Base-by-base conservation (phyloP, 2,797 vertebrate species). In the Cirrhinus mrigala region DNA sequence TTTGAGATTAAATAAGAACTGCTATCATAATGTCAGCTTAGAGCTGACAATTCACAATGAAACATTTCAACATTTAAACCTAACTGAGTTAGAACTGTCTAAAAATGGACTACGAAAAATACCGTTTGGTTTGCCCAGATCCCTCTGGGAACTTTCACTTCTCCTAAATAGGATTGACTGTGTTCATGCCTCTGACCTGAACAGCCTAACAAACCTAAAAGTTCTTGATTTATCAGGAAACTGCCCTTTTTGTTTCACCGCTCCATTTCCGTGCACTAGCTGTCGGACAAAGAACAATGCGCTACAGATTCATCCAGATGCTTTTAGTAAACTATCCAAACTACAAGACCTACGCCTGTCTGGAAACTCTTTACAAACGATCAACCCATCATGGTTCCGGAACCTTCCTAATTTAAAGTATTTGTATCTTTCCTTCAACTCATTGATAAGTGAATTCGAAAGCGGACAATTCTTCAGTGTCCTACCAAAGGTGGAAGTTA, bases 221-320 rank as follows among this genome's bases (percentile, higher is more conserved):
- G 20, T 91, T 58, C 91, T 95, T 5, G 91, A 94, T 82, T 84
- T 95, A 85, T 92, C 90, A 2, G 91, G 92, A 37, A 95, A 93
- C 81, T 95, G 93, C 48, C 93, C 94, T 0, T 88, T 93, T 81
- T 94, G 94, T 79, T 92, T 85, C 73, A 94, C 94, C 6, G 88
- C 93, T 1, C 92, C 92, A 0, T 95, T 93, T 71, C 93, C 91
- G 4, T 95, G 94, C 9, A 73, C 29, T 5, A 87, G 90, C 18
- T 95, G 92, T 54, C 0, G 5, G 37, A 89, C 85, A 0, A 22
- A 6, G 1, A 1, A n/a, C 0, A 0, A 54, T 0, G 66, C 89
- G 0, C 81, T 94, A 60, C 27, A 87, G 2, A 93, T 92, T 29
- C 8, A 90, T 6, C 18, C 18, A 0, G 37, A 86, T 0, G 88